Evolutionary conservation across 1,140 invertebrate species (phyloP).

Genomic region (Megalopta genalis): DNA sequence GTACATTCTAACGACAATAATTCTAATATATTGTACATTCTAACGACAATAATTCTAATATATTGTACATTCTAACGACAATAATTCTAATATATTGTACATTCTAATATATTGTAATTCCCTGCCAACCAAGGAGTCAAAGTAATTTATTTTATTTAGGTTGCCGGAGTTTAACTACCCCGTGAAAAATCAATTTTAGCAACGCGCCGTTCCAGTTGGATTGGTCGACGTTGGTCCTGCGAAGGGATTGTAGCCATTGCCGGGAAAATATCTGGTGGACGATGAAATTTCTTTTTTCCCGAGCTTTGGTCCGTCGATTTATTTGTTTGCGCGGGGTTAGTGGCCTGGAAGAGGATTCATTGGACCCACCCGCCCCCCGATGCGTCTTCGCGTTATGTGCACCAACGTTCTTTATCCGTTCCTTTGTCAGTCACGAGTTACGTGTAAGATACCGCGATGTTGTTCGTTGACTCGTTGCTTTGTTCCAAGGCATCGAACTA

Average conservation of each 20-base stretch:
- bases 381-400: background rate
- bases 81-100: no score
- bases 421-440: background rate
- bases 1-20: no score
- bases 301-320: background rate
- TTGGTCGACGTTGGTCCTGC: background rate
- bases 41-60: no score
- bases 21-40: no score
- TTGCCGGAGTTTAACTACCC: no score
- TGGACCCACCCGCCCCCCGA: background rate
- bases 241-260: background rate
- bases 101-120: no score
- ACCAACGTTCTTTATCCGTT: background rate
- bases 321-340: background rate
- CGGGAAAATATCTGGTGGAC: background rate
- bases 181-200: no score
- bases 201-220: no score
- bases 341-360: background rate
- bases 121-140: no score
- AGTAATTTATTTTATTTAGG: no score
- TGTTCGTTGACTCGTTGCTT: background rate
- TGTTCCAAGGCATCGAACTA: no score
- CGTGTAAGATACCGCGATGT: background rate
- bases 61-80: no score
- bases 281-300: background rate